These are phyloP conservation scores for Drosophila siamana DNA, from an alignment of 2,888 invertebrate species.

Conservation along the genomic window DNA sequence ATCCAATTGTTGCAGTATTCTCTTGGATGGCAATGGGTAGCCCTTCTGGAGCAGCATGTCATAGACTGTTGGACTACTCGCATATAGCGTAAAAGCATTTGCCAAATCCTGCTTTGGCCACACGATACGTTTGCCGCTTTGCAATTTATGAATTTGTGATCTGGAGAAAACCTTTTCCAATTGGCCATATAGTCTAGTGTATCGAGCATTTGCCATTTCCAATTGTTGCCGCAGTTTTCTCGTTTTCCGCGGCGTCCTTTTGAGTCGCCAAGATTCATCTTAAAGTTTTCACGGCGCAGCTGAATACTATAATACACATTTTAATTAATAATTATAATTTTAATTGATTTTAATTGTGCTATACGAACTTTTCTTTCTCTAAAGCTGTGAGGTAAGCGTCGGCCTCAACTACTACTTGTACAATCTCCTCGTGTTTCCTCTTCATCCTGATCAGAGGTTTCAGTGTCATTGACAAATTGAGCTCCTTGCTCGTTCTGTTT, in stretches of 20 bases:
- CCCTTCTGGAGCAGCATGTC: conserved; percentile 8
- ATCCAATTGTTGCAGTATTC: conserved; percentile 5
- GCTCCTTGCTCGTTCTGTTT: background rate
- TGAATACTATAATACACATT: conserved; percentile 15
- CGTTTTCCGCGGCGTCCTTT: background rate
- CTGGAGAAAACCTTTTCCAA: conserved; percentile 13
- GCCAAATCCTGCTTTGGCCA: conserved; percentile 27
- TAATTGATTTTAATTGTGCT: no score
- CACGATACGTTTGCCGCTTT: conserved; percentile 19
- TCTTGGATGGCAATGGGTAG: conserved; percentile 31
- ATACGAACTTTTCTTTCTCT: conserved; percentile 37
- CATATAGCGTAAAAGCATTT: conserved; percentile 18
- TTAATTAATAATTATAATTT: background rate
- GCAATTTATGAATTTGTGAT: conserved; percentile 34
- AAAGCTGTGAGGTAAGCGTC: conserved; percentile 31
- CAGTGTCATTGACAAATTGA: background rate
- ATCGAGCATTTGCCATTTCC: background rate
- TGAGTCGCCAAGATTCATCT: conserved; percentile 11
- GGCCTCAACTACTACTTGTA: conserved; percentile 33
- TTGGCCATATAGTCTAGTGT: background rate
- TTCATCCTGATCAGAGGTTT: background rate
- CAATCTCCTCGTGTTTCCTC: conserved; percentile 11
- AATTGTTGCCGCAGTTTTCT: conserved; percentile 23
- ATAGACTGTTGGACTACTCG: conserved; percentile 9
- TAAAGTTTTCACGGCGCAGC: conserved; percentile 27